Conservation (phyloP, 2,888 invertebrate species). For the Octonoba sinensis region DNA sequence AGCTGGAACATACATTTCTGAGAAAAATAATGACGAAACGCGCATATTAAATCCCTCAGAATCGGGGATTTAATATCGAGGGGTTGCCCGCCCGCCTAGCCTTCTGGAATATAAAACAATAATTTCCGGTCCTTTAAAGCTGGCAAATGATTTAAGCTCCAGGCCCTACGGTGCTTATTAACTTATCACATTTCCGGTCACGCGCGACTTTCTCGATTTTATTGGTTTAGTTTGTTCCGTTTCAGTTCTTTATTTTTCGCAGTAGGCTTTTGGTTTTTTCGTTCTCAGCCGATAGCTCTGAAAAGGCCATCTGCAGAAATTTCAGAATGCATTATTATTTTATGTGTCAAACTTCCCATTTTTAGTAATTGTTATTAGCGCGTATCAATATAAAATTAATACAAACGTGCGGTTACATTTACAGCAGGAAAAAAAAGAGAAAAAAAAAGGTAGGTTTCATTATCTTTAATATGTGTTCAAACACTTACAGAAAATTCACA, state of each 20-base stretch:
- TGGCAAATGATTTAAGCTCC: slow-evolving; percentile 53
- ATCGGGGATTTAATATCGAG: slow-evolving; percentile 5
- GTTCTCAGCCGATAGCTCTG: neutral
- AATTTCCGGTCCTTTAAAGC: slow-evolving; percentile 55
- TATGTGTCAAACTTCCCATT: too few species aligned
- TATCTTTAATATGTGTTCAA: too few species aligned
- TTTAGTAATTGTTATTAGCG: too few species aligned
- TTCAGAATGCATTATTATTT: neutral
- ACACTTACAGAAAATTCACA: too few species aligned
- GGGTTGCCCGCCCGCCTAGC: too few species aligned
- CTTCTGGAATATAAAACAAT: slow-evolving; percentile 49
- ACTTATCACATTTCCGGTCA: slow-evolving; percentile 61
- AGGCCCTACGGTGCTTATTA: slow-evolving; percentile 27
- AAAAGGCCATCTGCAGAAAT: slow-evolving; percentile 13
- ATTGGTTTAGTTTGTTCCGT: slow-evolving; percentile 12
- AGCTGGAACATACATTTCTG: slow-evolving; percentile 7
- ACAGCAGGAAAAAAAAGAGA: too few species aligned
- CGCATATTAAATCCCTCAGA: slow-evolving; percentile 13
- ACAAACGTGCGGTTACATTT: too few species aligned
- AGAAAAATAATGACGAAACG: slow-evolving; percentile 13
- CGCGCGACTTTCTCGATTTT: slow-evolving; percentile 15
- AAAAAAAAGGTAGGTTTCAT: too few species aligned
- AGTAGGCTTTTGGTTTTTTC: too few species aligned
- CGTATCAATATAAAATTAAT: too few species aligned
- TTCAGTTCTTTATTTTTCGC: neutral